Conservation (phyloP, 2,113 vertebrate genomes). For the Glaucidium brasilianum region DNA sequence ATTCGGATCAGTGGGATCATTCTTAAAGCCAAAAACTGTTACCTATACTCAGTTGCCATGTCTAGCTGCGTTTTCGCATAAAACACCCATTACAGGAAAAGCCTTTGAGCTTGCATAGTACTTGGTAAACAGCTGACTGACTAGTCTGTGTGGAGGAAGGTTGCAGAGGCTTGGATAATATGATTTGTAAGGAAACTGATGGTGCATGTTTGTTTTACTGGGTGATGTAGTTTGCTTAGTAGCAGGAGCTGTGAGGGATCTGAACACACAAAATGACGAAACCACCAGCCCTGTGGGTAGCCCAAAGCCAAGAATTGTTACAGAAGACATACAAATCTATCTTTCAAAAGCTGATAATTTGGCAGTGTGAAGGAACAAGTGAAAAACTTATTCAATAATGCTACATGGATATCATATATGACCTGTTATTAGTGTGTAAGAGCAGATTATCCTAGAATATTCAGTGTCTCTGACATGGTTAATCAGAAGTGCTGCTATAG, state of each 20-base stretch:
- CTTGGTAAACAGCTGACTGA: background rate
- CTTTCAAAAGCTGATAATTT: background rate
- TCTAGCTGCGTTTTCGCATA: background rate
- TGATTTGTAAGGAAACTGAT: background rate
- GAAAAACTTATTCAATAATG: background rate
- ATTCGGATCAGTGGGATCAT: background rate
- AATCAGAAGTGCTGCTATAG: background rate
- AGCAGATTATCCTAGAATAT: background rate
- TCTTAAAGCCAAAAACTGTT: background rate
- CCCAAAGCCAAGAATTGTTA: background rate
- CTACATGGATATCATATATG: background rate
- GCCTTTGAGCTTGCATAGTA: background rate
- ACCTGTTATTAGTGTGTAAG: background rate
- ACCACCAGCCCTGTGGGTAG: background rate
- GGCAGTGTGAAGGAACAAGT: background rate
- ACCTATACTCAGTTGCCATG: background rate
- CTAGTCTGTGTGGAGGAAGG: background rate
- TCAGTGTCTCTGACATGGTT: background rate
- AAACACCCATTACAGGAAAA: background rate
- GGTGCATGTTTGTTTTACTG: background rate
- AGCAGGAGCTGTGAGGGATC: background rate
- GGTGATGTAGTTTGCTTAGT: background rate
- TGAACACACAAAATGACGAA: background rate
- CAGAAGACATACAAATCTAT: background rate
- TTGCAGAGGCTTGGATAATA: background rate